These are phyloP conservation scores for Mythimna impura DNA, from an alignment of 2,888 invertebrate genomes.

Conservation along the genomic window DNA sequence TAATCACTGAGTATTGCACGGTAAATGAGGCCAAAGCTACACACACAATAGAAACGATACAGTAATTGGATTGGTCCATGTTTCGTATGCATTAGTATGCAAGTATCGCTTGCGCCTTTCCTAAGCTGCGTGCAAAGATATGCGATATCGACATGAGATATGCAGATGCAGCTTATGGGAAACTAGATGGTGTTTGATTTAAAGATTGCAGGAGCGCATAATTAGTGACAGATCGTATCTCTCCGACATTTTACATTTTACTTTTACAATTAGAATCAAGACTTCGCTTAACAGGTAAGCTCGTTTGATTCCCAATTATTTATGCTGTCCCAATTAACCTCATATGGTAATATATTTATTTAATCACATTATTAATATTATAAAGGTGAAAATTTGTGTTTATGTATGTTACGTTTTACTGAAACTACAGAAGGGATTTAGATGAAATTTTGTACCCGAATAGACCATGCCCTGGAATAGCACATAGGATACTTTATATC, in stretches of 20 bases:
- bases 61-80: conserved; percentile 13
- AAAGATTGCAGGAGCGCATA: conserved; percentile 24
- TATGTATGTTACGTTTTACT: too few species aligned
- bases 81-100: conserved; percentile 36
- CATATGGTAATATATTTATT: conserved; percentile 8
- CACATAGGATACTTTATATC: too few species aligned
- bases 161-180: conserved; percentile 27
- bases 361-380: too few species aligned
- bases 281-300: too few species aligned
- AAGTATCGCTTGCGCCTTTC: conserved; percentile 36
- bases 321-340: conserved; percentile 29
- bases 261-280: too few species aligned
- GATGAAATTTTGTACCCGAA: too few species aligned
- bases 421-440: too few species aligned
- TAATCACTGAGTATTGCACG: conserved; percentile 44
- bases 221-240: conserved; percentile 37
- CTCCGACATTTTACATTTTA: background rate
- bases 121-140: conserved; percentile 40
- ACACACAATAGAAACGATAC: conserved; percentile 25
- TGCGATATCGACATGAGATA: conserved; percentile 42
- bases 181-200: conserved; percentile 41
- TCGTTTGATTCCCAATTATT: too few species aligned
- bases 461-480: too few species aligned
- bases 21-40: conserved; percentile 24
- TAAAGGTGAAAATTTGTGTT: too few species aligned